Percentiles rank a stretch among this genome's conserved stretches.
Conservation (phyloP, 2,113 vertebrate genomes). For the Nanorana parkeri region DNA sequence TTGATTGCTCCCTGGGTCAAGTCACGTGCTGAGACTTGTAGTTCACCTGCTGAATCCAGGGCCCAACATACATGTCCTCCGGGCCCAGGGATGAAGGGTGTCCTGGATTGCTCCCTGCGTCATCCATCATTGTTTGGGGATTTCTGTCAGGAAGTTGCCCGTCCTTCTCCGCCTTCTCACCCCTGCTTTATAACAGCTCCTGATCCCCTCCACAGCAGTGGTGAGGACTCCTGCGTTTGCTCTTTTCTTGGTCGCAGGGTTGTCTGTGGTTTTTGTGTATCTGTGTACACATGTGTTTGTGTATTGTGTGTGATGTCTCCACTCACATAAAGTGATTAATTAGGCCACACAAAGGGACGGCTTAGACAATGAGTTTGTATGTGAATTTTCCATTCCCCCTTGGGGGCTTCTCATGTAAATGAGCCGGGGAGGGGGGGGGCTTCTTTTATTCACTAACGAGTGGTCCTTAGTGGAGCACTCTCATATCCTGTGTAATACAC, state of each 20-base stretch:
- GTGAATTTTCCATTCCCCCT: constrained; percentile 26
- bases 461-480: constrained; percentile 12
- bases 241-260: not conserved
- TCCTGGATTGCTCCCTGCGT: too few species aligned
- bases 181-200: too few species aligned
- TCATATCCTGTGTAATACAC: constrained; percentile 37
- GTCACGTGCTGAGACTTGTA: too few species aligned
- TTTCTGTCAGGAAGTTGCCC: too few species aligned
- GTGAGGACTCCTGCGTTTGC: not conserved
- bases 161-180: too few species aligned
- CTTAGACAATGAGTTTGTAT: constrained; percentile 41
- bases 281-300: constrained; percentile 7
- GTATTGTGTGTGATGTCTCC: constrained; percentile 42
- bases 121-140: too few species aligned
- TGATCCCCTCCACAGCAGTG: too few species aligned
- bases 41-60: too few species aligned
- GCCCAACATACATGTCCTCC: too few species aligned
- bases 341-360: constrained; percentile 6
- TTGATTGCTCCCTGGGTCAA: too few species aligned
- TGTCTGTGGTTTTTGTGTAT: constrained; percentile 18
- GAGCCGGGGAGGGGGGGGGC: too few species aligned
- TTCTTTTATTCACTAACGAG: constrained; percentile 10
- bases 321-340: constrained; percentile 47
- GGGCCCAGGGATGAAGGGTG: too few species aligned
- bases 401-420: constrained; percentile 29